phyloP scores from a whole-genome alignment of 2,797 vertebrate species.

The Hylomyscus alleni region DNA sequence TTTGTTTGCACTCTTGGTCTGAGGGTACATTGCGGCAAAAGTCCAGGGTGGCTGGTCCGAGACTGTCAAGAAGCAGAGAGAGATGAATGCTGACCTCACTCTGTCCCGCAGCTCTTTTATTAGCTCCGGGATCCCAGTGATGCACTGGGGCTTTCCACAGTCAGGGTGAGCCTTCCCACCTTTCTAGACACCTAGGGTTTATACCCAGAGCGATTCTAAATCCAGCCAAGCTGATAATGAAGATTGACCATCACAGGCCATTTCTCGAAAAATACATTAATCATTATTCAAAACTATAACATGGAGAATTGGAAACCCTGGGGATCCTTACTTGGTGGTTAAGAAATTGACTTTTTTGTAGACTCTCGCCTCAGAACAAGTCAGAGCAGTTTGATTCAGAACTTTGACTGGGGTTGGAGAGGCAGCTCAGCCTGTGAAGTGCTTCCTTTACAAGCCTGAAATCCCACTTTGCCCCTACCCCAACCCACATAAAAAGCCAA shows the following conservation, averaged over 20 bases:
- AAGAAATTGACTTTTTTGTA: neutral
- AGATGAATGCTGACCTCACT: neutral
- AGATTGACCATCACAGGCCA: neutral
- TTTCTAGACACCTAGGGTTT: neutral
- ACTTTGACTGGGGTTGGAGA: neutral
- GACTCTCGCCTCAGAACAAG: neutral
- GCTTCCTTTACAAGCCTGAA: neutral
- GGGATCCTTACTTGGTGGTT: neutral
- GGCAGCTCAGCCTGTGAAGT: neutral
- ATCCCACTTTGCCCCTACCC: no score
- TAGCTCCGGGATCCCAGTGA: neutral
- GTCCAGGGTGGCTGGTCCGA: accelerated
- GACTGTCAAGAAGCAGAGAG: neutral
- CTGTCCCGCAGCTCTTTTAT: neutral
- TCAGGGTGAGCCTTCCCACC: neutral
- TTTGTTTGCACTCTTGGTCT: neutral
- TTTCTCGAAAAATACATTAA: neutral
- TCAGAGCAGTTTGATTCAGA: neutral
- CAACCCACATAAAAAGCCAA: neutral
- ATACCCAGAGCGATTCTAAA: neutral
- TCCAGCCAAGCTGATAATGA: neutral
- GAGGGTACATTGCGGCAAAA: accelerated
- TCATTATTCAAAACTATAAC: neutral
- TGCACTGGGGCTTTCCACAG: neutral
- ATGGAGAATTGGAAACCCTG: neutral